These are phyloP conservation scores for Ophion ellenae DNA, from an alignment of 2,888 invertebrate genomes.

Conservation along the genomic window DNA sequence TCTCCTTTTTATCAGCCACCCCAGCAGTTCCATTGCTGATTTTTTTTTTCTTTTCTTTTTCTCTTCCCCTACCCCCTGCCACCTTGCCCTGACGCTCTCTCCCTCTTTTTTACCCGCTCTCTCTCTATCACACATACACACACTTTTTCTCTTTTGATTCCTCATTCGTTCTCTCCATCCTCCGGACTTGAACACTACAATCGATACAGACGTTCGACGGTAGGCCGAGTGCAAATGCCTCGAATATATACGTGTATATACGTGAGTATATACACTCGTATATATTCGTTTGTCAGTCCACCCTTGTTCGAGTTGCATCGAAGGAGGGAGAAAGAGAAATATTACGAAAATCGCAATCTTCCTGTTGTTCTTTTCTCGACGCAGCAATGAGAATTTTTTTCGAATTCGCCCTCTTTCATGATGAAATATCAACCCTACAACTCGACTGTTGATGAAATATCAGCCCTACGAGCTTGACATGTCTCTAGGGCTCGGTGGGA, in stretches of 20 bases:
- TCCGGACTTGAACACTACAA: slow-evolving; percentile 64
- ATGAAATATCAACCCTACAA: slow-evolving; percentile 32
- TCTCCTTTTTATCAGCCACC: slow-evolving; percentile 50
- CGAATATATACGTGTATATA: slow-evolving; percentile 2
- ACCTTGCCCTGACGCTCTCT: slow-evolving; percentile 19
- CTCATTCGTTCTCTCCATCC: slow-evolving; percentile 44
- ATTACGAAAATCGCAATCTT: slow-evolving; percentile 30
- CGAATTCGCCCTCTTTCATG: slow-evolving; percentile 21
- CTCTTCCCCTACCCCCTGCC: slow-evolving; percentile 24
- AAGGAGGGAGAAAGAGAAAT: slow-evolving; percentile 33
- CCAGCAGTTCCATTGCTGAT: slow-evolving; percentile 49
- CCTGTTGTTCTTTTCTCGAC: slow-evolving; percentile 18
- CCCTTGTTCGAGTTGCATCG: slow-evolving; percentile 46
- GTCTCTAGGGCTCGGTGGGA: slow-evolving; percentile 33
- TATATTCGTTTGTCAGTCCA: slow-evolving; percentile 35
- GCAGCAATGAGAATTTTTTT: slow-evolving; percentile 1
- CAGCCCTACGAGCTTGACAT: slow-evolving; percentile 31
- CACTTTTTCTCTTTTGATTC: slow-evolving; percentile 32
- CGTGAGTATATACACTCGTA: background rate
- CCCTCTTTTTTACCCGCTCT: slow-evolving; percentile 27
- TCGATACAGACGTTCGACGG: slow-evolving; percentile 69
- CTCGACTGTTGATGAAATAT: slow-evolving; percentile 19
- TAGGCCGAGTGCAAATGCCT: slow-evolving; percentile 55
- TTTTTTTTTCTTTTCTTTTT: slow-evolving; percentile 32
- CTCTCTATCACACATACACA: slow-evolving; percentile 7